Evolutionary conservation across 2,797 vertebrate species (phyloP).

Genomic region (Phrynocephalus guinanensis): DNA sequence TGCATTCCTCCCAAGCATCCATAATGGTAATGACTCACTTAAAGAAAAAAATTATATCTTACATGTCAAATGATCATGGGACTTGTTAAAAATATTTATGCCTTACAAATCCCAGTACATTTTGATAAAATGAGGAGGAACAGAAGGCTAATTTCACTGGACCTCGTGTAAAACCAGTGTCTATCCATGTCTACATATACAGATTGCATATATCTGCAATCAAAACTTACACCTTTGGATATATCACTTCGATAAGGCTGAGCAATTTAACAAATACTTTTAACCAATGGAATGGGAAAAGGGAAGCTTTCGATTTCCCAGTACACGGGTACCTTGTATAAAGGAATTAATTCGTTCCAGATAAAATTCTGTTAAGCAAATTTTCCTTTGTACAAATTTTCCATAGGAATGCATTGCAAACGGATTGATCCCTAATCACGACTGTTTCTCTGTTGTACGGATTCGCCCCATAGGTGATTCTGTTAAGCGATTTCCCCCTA

Average conservation of each 20-base stretch:
- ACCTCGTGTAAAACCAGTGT: not conserved
- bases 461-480: too few species aligned
- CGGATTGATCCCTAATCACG: too few species aligned
- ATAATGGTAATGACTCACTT: conserved; percentile 23
- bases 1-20: not conserved
- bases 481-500: too few species aligned
- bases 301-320: too few species aligned
- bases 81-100: conserved; percentile 43
- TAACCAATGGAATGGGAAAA: conserved; percentile 62
- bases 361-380: too few species aligned
- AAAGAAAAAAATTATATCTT: conserved; percentile 27
- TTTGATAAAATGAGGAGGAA: conserved; percentile 55
- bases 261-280: conserved; percentile 64
- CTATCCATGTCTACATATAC: not conserved
- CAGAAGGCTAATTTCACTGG: conserved; percentile 52
- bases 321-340: too few species aligned
- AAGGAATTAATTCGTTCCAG: too few species aligned
- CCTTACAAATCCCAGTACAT: conserved; percentile 30
- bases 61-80: conserved; percentile 14
- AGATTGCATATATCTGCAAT: accelerated
- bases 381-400: too few species aligned
- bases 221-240: conserved; percentile 48
- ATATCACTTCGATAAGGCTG: conserved; percentile 41
- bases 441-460: too few species aligned
- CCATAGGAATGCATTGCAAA: too few species aligned